Evolutionary conservation across 1,140 invertebrate genomes (phyloP).

Genomic region (Drusus annulatus): DNA sequence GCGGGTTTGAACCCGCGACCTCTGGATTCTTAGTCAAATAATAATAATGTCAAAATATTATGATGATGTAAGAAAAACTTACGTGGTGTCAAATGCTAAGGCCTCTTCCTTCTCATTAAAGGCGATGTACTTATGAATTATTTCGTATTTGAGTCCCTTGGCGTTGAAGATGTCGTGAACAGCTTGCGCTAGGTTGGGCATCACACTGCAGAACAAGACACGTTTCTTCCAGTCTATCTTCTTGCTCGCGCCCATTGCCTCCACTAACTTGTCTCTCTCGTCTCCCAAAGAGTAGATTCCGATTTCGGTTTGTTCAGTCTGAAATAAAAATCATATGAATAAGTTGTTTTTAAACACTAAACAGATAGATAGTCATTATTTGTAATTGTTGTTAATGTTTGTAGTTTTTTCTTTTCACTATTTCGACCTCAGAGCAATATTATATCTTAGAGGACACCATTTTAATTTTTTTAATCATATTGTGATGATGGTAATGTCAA

Average conservation of each 20-base stretch:
- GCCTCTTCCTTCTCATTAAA: background rate
- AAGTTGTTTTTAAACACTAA: no score
- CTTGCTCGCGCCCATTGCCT: background rate
- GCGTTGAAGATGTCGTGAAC: background rate
- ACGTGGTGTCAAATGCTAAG: constrained; percentile 4
- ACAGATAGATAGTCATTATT: no score
- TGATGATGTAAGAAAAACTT: background rate
- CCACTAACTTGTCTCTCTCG: background rate
- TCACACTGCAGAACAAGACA: constrained; percentile 2
- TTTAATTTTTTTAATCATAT: no score
- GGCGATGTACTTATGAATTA: background rate
- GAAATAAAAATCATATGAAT: no score
- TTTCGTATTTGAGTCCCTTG: background rate
- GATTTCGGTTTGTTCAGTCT: background rate
- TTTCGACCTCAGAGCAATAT: no score
- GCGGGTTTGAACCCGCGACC: no score
- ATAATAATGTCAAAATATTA: no score
- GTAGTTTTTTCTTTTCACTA: no score
- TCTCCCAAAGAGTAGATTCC: background rate
- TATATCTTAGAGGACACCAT: no score
- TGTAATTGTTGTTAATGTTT: no score
- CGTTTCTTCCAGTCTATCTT: constrained; percentile 8
- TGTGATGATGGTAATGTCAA: no score
- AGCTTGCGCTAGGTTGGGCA: background rate
- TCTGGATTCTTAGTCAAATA: no score